Evolutionary conservation across 2,113 vertebrate species (phyloP).

Genomic region (Atrichornis clamosus): DNA sequence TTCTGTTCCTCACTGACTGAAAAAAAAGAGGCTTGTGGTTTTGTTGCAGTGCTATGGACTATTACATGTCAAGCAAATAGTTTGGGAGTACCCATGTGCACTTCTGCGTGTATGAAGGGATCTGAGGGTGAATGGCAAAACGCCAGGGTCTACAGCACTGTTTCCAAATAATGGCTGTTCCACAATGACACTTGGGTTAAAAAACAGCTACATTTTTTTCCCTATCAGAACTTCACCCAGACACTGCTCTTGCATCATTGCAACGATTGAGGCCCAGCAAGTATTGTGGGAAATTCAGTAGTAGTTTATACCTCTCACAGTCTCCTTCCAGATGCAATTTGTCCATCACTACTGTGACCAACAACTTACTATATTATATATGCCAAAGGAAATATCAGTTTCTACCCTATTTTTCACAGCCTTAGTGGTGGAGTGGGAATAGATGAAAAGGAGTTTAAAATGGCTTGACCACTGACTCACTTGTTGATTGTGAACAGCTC

Average conservation of each 20-base stretch:
- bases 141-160: background rate
- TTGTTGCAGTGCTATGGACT: background rate
- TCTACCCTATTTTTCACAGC: background rate
- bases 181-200: background rate
- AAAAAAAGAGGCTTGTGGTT: background rate
- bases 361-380: fast-evolving
- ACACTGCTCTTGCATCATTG: background rate
- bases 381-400: background rate
- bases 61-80: background rate
- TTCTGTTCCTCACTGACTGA: background rate
- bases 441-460: background rate
- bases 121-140: background rate
- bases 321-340: background rate
- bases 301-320: background rate
- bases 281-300: background rate
- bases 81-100: background rate
- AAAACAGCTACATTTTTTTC: background rate
- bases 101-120: background rate
- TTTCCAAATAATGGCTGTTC: background rate
- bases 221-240: background rate
- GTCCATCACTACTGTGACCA: background rate
- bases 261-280: background rate
- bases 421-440: background rate
- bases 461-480: background rate
- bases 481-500: background rate